Evolutionary conservation across 1,140 invertebrate genomes (phyloP), one percentile per base, ranked within the genome.

Genomic region (Venustaconcha ellipsiformis): DNA sequence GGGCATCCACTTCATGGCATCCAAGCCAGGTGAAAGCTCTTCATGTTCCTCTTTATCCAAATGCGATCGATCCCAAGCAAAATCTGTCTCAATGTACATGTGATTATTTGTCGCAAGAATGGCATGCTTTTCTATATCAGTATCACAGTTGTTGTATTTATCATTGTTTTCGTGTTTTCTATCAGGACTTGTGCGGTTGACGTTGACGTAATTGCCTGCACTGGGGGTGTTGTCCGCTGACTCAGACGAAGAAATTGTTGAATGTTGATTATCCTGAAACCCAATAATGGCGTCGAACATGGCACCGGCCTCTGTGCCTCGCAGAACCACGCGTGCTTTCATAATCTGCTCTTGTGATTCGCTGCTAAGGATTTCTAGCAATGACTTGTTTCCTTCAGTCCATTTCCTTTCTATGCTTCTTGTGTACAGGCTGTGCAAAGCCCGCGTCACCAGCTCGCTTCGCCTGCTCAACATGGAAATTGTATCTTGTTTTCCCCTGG

Each of bases 401-500:
- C 8, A 30, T 57, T 60, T 76, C 13, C 74, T 23, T 20, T 76
- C 64, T 18, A 59, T 17, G 62, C 62, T 72, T 59, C 62, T 15
- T 23, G 68, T 76, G 30, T 76, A 76, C 23, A 76, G 68, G 17
- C 57, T 63, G 62, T 76, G 74, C 18, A 76, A 58, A 15, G 68
- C n/a, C 26, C 62, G 58, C 15, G 74, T 72, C 30, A 76, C 74
- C 23, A 66, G 60, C 55, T 76, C 63, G 37, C 37, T 37, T 37
- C 37, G 37, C 8, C 8, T 37, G 37, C 37, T 37, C 37, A 37
- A 37, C 4, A 6, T 37, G 37, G 37, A 37, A 37, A 37, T 37
- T 37, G 37, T 8, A 37, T 37, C 37, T 6, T 37, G 8, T 8
- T 37, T 37, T 37, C 37, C 37, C 37, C 2, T 37, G 37, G 37